Conservation (phyloP, 1,140 invertebrate species). For the Panagrolaimus sp. region DNA sequence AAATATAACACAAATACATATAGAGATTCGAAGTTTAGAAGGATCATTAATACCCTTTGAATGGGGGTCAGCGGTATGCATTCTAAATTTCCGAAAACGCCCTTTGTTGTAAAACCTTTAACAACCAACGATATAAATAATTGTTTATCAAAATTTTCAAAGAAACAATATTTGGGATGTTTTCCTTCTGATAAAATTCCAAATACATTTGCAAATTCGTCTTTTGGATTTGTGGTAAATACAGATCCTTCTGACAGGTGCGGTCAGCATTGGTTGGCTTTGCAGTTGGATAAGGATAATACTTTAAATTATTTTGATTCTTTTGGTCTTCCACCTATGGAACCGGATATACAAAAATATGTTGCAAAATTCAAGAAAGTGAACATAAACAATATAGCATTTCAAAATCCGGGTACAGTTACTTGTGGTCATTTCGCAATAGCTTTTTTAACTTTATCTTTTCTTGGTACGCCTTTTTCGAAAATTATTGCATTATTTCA, state of each 20-base stretch:
- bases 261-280: not conserved
- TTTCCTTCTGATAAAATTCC: not conserved
- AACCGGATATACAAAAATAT: too few species aligned
- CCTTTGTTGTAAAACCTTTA: not conserved
- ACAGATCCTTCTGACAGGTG: not conserved
- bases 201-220: not conserved
- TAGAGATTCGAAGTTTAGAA: not conserved
- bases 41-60: not conserved
- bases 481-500: too few species aligned
- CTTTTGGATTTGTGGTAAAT: not conserved
- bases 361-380: too few species aligned
- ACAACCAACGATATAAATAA: not conserved
- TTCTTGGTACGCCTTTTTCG: too few species aligned
- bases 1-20: not conserved
- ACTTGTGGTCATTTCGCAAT: too few species aligned
- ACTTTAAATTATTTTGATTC: not conserved
- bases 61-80: not conserved
- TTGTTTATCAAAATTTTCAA: not conserved
- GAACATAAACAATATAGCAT: too few species aligned
- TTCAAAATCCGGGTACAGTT: too few species aligned
- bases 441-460: too few species aligned
- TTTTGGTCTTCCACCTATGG: not conserved
- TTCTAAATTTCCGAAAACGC: not conserved
- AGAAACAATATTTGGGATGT: conserved; percentile 2
- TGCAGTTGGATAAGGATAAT: not conserved